Percentiles rank a stretch among this genome's conserved stretches.
These are phyloP conservation scores for Tinea trinotella DNA, from an alignment of 2,888 invertebrate genomes.

Conservation along the genomic window DNA sequence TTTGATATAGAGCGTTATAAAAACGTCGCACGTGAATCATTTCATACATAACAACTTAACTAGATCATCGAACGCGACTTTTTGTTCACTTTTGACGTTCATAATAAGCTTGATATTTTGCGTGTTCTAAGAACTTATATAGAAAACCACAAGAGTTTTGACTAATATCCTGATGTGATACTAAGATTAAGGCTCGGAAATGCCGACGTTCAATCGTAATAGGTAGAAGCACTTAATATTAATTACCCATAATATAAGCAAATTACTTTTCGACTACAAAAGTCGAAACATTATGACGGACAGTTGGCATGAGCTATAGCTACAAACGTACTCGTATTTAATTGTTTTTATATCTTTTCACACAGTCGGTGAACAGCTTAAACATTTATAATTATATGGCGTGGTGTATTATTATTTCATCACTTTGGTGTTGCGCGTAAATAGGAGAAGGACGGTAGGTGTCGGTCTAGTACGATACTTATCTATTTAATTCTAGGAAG, in stretches of 20 bases:
- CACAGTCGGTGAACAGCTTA: constrained; percentile 39
- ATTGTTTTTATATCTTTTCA: constrained; percentile 52
- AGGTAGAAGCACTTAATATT: constrained; percentile 18
- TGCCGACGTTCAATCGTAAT: constrained; percentile 23
- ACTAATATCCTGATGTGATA: constrained; percentile 35
- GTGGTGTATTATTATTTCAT: constrained; percentile 42
- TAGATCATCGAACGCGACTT: constrained; percentile 24
- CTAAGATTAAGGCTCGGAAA: constrained; percentile 36
- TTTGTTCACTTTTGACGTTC: constrained; percentile 23
- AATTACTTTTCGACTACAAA: constrained; percentile 36
- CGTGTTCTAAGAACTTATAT: constrained; percentile 28
- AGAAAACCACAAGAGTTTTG: constrained; percentile 34
- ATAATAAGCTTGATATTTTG: constrained; percentile 26
- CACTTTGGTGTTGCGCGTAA: constrained; percentile 23
- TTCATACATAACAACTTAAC: constrained; percentile 19
- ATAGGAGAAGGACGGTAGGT: constrained; percentile 28
- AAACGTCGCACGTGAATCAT: constrained; percentile 13
- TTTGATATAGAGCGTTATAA: constrained; percentile 4
- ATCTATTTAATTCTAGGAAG: constrained; percentile 11
- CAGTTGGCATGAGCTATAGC: constrained; percentile 17
- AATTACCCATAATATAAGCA: constrained; percentile 32
- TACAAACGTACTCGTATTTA: constrained; percentile 27
- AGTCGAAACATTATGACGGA: constrained; percentile 20
- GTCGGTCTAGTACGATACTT: constrained; percentile 20
- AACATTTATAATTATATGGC: constrained; percentile 27